Percentiles rank a stretch among this genome's conserved stretches.
Conservation (phyloP, 2,113 vertebrate genomes). For the Ancistrus triradiatus region DNA sequence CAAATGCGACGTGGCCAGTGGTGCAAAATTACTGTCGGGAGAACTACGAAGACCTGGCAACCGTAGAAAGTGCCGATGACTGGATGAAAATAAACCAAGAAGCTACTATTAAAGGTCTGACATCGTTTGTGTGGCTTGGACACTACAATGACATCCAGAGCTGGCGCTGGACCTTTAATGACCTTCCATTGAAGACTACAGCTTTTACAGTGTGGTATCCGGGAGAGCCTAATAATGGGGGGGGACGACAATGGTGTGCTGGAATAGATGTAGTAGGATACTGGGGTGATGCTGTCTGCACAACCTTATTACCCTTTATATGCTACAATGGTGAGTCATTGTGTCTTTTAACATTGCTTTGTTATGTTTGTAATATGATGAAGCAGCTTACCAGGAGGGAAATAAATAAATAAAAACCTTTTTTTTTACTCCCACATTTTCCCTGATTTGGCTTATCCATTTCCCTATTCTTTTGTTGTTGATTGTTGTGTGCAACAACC, state of each 20-base stretch:
- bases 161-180: slow-evolving; percentile 33
- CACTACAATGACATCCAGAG: slow-evolving; percentile 1
- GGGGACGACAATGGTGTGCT: background rate
- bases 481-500: too few relatives aligned
- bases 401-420: too few relatives aligned
- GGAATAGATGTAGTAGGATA: background rate
- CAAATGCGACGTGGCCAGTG: background rate
- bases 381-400: too few relatives aligned
- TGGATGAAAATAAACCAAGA: background rate
- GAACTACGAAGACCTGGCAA: slow-evolving; percentile 7
- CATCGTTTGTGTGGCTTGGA: background rate
- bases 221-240: background rate
- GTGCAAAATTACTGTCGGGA: slow-evolving; percentile 30
- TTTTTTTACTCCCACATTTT: too few relatives aligned
- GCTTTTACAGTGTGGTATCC: slow-evolving; percentile 6
- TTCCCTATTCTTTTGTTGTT: too few relatives aligned
- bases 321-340: too few relatives aligned
- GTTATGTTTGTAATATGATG: too few relatives aligned
- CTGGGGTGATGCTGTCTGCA: background rate
- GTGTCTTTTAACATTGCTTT: too few relatives aligned
- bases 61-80: background rate
- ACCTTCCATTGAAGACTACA: background rate
- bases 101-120: accelerated
- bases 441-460: too few relatives aligned
- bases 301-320: too few relatives aligned